Evolutionary conservation across 2,113 vertebrate genomes (phyloP).

Genomic region (Sinocyclocheilus maitianheensis): DNA sequence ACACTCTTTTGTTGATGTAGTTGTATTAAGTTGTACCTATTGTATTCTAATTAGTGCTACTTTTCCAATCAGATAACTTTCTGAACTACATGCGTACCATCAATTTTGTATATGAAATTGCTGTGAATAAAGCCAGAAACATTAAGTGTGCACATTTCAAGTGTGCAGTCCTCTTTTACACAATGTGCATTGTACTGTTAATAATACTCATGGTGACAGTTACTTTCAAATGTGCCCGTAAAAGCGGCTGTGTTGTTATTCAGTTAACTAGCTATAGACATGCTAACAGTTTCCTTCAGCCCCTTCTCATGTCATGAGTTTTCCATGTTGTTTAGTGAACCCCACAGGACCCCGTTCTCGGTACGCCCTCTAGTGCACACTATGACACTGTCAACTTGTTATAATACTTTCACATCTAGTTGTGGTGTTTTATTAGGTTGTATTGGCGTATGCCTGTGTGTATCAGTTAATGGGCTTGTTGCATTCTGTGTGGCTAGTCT

Average conservation of each 20-base stretch:
- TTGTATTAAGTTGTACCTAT: not conserved
- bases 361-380: conserved; percentile 15
- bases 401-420: not conserved
- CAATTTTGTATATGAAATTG: too few relatives aligned
- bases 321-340: not conserved
- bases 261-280: not conserved
- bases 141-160: too few relatives aligned
- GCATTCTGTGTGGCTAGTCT: not conserved
- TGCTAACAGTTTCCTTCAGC: not conserved
- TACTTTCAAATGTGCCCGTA: too few relatives aligned
- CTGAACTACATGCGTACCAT: too few relatives aligned
- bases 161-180: too few relatives aligned
- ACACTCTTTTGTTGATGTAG: not conserved
- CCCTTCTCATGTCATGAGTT: not conserved
- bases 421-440: not conserved
- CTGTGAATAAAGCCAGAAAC: too few relatives aligned
- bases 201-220: too few relatives aligned
- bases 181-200: too few relatives aligned
- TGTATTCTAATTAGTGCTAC: too few relatives aligned
- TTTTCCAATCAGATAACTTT: too few relatives aligned
- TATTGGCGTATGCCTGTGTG: not conserved
- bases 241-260: not conserved
- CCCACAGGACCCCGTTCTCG: not conserved
- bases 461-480: not conserved
- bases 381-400: not conserved